phyloP scores from a whole-genome alignment of 2,797 vertebrate genomes.

The Kryptolebias ocellatus region DNA sequence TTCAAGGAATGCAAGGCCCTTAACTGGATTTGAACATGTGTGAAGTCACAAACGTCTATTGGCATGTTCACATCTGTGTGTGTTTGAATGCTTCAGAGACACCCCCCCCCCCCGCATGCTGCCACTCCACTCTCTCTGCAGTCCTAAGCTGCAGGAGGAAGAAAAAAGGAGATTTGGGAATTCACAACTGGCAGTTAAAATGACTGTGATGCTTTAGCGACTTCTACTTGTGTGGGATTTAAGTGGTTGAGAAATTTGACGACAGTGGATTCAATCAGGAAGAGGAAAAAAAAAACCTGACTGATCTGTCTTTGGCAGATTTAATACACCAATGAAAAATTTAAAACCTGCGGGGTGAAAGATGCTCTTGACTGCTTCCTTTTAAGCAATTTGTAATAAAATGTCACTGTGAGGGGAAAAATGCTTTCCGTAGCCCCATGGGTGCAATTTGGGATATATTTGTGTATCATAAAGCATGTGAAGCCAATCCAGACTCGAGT shows the following conservation, averaged over 20 bases:
- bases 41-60: conserved; percentile 22
- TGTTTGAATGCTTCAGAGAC: conserved; percentile 52
- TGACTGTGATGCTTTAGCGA: conserved; percentile 62
- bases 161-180: conserved; percentile 70
- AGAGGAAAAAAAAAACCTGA: conserved; percentile 51
- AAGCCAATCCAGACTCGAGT: conserved; percentile 1
- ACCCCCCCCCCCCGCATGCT: conserved; percentile 2
- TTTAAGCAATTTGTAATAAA: conserved; percentile 53
- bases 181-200: conserved; percentile 62
- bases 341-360: conserved; percentile 53
- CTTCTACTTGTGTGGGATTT: conserved; percentile 74
- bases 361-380: conserved; percentile 49
- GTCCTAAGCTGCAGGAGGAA: conserved; percentile 66
- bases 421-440: conserved; percentile 10
- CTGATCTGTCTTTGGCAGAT: conserved; percentile 74
- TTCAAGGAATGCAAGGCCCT: too few relatives aligned
- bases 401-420: conserved; percentile 42
- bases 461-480: conserved; percentile 25
- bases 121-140: conserved; percentile 46
- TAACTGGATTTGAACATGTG: too few relatives aligned
- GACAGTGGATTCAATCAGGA: conserved; percentile 47
- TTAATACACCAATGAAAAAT: conserved; percentile 65
- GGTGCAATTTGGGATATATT: conserved; percentile 37
- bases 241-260: conserved; percentile 71
- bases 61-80: conserved; percentile 35